Percentiles rank a stretch among this genome's conserved stretches.
These are phyloP conservation scores for Drosophila austrosaltans DNA, from an alignment of 2,888 invertebrate genomes.

Conservation along the genomic window DNA sequence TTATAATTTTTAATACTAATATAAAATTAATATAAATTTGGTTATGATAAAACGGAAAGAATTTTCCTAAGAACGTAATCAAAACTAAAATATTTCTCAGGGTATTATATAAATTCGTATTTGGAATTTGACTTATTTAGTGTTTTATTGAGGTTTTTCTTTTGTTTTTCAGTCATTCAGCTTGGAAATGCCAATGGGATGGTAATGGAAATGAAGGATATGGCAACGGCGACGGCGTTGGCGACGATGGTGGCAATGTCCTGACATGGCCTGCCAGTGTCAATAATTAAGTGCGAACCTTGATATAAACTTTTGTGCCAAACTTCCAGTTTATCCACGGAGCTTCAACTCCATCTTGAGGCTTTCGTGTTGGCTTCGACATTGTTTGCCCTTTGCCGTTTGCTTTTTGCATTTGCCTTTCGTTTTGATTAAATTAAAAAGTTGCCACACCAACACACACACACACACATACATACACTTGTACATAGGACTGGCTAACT, in stretches of 20 bases:
- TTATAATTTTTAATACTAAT: too few species aligned
- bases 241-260: slow-evolving; percentile 22
- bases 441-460: slow-evolving; percentile 41
- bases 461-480: slow-evolving; percentile 3
- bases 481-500: slow-evolving; percentile 12
- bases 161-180: slow-evolving; percentile 3
- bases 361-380: slow-evolving; percentile 1
- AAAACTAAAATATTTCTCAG: neutral
- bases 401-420: slow-evolving; percentile 38
- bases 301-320: slow-evolving; percentile 52
- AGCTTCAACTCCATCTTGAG: neutral
- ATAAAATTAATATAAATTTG: too few species aligned
- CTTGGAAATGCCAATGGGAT: slow-evolving; percentile 5
- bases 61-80: too few species aligned
- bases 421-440: slow-evolving; percentile 71
- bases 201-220: neutral
- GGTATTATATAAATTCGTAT: neutral
- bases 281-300: slow-evolving; percentile 57
- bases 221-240: neutral
- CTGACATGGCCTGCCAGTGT: slow-evolving; percentile 46
- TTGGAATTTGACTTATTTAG: neutral
- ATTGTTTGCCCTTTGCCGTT: slow-evolving; percentile 21
- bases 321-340: slow-evolving; percentile 38
- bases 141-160: slow-evolving; percentile 6
- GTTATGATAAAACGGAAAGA: too few species aligned